Percentiles rank a stretch among this genome's conserved stretches.
Evolutionary conservation across 2,113 vertebrate species (phyloP).

Genomic region (Sylvilagus bachmani): DNA sequence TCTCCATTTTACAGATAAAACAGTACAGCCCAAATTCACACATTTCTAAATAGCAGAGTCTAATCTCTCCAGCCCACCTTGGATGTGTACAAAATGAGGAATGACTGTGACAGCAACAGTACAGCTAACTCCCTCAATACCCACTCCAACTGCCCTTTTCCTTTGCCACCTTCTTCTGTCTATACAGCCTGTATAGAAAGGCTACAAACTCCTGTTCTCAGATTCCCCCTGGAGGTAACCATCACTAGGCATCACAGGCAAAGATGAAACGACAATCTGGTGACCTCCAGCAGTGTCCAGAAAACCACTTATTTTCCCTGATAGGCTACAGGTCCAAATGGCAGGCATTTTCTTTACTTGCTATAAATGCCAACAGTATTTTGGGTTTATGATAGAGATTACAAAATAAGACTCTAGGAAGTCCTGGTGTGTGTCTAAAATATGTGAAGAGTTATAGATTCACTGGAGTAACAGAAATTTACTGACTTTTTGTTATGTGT

Average conservation of each 20-base stretch:
- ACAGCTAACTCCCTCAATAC: background rate
- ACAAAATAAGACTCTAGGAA: background rate
- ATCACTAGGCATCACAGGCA: background rate
- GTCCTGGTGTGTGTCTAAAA: background rate
- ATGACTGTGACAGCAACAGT: background rate
- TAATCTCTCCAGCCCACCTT: background rate
- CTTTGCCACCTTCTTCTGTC: background rate
- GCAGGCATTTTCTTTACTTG: background rate
- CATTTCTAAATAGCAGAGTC: background rate
- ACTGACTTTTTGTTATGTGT: background rate
- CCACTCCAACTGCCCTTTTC: background rate
- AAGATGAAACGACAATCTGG: constrained; percentile 18
- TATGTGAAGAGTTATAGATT: background rate
- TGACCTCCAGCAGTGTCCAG: background rate
- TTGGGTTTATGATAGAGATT: background rate
- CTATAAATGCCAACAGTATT: constrained; percentile 3
- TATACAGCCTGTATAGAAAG: background rate
- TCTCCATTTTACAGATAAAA: background rate
- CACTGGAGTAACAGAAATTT: background rate
- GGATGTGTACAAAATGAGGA: background rate
- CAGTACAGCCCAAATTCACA: background rate
- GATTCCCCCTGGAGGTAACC: background rate
- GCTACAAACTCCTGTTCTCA: background rate
- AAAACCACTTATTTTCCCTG: constrained; percentile 49
- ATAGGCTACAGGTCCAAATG: background rate